phyloP scores from a whole-genome alignment of 2,797 vertebrate species.

The Galagoides demidoff region DNA sequence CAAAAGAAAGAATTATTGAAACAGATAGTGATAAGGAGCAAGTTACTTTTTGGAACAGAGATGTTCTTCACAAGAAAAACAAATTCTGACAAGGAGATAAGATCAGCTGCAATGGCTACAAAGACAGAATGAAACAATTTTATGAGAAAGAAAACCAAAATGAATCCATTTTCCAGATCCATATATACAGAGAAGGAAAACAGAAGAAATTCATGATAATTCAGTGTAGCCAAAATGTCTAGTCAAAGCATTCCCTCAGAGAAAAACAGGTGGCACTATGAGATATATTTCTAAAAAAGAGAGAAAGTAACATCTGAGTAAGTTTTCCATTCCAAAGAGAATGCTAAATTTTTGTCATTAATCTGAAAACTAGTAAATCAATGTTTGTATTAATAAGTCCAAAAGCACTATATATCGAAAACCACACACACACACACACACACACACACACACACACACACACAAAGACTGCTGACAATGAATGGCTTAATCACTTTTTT shows the following conservation, averaged over 20 bases:
- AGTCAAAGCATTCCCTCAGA: slow-evolving; percentile 93
- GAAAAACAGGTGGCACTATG: slow-evolving; percentile 90
- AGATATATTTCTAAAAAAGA: not conserved
- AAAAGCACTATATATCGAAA: slow-evolving; percentile 13
- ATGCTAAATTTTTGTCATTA: not conserved
- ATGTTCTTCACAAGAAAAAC: slow-evolving; percentile 96
- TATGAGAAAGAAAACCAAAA: slow-evolving; percentile 90
- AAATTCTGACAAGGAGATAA: slow-evolving; percentile 95
- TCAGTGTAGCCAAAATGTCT: slow-evolving; percentile 91
- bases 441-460: not conserved
- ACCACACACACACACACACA: not conserved
- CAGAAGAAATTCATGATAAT: slow-evolving; percentile 98
- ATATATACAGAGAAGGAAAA: slow-evolving; percentile 95
- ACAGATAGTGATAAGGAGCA: slow-evolving; percentile 89
- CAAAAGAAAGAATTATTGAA: slow-evolving; percentile 91
- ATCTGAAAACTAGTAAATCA: slow-evolving; percentile 23
- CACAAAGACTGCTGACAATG: not conserved
- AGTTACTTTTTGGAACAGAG: slow-evolving; percentile 93
- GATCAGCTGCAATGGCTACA: slow-evolving; percentile 94
- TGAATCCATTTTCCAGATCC: slow-evolving; percentile 95
- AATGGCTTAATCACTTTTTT: not conserved
- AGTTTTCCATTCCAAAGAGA: slow-evolving; percentile 18
- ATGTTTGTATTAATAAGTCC: slow-evolving; percentile 14
- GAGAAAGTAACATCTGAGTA: not conserved
- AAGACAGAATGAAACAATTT: slow-evolving; percentile 93